Conservation (phyloP, 2,888 invertebrate species). For the Cosmia trapezina region DNA sequence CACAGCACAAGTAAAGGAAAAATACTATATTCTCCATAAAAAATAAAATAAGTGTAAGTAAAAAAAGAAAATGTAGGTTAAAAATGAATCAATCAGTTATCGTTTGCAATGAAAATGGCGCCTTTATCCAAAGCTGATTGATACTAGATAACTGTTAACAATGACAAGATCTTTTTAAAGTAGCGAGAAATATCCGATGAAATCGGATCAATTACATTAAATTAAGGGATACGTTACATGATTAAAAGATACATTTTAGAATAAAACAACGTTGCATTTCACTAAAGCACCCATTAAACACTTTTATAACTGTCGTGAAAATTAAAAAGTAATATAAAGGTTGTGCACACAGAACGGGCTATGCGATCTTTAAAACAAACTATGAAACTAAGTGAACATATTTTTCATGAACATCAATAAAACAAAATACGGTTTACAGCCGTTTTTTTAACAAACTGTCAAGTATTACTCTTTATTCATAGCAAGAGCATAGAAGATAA, state of each 20-base stretch:
- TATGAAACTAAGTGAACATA: neutral
- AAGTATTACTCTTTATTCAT: neutral
- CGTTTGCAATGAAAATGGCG: conserved; percentile 31
- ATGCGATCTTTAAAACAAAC: neutral
- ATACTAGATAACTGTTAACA: conserved; percentile 56
- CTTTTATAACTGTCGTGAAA: neutral
- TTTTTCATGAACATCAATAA: neutral
- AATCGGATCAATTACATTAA: conserved; percentile 69
- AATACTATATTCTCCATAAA: conserved; percentile 5
- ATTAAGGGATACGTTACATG: conserved; percentile 56
- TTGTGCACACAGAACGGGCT: conserved; percentile 24
- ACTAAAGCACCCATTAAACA: neutral
- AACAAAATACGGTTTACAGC: neutral
- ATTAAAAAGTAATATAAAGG: conserved; percentile 14
- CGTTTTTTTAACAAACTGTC: neutral
- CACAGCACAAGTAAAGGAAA: too few species aligned
- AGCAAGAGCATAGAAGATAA: neutral
- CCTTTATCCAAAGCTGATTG: conserved; percentile 58
- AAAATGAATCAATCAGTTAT: conserved; percentile 31
- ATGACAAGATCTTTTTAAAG: conserved; percentile 57
- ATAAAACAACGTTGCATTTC: neutral
- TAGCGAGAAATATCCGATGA: conserved; percentile 72
- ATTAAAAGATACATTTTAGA: conserved; percentile 9
- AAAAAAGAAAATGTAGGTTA: conserved; percentile 14
- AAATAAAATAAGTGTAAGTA: conserved; percentile 5